Conservation (phyloP, 1,140 invertebrate species). For the Tyrophagus putrescentiae region DNA sequence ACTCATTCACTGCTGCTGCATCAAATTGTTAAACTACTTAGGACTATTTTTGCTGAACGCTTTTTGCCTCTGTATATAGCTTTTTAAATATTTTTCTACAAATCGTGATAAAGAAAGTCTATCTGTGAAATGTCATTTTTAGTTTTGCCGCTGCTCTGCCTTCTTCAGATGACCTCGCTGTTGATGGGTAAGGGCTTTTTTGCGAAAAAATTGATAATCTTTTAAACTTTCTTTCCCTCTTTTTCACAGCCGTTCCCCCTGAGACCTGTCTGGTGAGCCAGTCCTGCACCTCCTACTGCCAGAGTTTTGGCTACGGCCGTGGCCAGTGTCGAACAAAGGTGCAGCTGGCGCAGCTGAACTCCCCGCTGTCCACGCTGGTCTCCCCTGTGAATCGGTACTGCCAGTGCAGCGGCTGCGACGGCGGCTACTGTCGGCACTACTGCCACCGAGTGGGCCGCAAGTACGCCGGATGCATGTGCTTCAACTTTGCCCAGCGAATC, state of each 20-base stretch:
- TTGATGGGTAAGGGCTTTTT: not conserved
- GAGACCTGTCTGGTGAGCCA: conserved; percentile 5
- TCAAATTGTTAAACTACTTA: too few species aligned
- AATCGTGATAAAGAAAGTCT: not conserved
- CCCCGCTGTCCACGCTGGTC: not conserved
- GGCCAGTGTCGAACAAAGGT: conserved; percentile 2
- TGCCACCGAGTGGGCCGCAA: conserved; percentile 1
- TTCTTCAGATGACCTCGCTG: too few species aligned
- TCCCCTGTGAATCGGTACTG: not conserved
- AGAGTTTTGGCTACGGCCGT: conserved; percentile 1
- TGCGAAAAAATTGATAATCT: not conserved
- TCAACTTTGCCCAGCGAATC: not conserved
- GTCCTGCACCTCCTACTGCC: conserved; percentile 5
- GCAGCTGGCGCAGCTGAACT: not conserved
- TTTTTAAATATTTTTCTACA: not conserved
- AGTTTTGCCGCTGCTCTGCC: too few species aligned
- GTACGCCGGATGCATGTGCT: conserved; percentile 1
- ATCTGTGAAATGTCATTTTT: too few species aligned
- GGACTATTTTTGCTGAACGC: not conserved
- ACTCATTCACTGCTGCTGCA: too few species aligned
- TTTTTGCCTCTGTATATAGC: not conserved
- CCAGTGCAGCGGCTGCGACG: not conserved
- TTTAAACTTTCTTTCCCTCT: not conserved
- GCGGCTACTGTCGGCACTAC: not conserved
- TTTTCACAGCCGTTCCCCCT: conserved; percentile 4